phyloP scores from a whole-genome alignment of 2,797 vertebrate genomes.

The Threskiornis aethiopicus region DNA sequence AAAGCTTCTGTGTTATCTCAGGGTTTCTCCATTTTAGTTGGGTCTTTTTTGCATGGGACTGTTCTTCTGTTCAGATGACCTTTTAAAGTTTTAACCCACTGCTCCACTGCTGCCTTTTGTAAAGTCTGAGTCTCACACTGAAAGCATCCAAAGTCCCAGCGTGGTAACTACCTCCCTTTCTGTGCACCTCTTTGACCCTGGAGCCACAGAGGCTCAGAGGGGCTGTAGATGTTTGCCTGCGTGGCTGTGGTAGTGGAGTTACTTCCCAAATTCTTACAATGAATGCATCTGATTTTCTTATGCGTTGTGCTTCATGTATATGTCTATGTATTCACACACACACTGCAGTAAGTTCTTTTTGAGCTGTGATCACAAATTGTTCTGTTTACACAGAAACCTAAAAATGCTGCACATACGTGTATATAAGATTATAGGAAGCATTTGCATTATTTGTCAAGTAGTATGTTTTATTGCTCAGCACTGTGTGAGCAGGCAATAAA shows the following conservation, averaged over 20 bases:
- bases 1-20: not conserved
- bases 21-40: not conserved
- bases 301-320: fast-evolving
- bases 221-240: not conserved
- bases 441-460: conserved; percentile 23
- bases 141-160: not conserved
- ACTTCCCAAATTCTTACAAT: not conserved
- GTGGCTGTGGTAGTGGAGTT: not conserved
- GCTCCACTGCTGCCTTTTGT: not conserved
- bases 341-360: not conserved
- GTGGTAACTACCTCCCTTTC: not conserved
- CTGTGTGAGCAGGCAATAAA: not conserved
- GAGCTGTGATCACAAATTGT: conserved; percentile 2
- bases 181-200: not conserved
- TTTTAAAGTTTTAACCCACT: not conserved
- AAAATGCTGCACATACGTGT: not conserved
- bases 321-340: not conserved
- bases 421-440: not conserved
- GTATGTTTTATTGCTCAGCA: not conserved
- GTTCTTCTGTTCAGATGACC: not conserved
- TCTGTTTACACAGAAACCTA: conserved; percentile 8
- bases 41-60: not conserved
- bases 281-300: not conserved
- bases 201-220: not conserved
- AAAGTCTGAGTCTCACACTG: not conserved